phyloP scores from a whole-genome alignment of 2,888 invertebrate genomes.

The Clanis bilineata region DNA sequence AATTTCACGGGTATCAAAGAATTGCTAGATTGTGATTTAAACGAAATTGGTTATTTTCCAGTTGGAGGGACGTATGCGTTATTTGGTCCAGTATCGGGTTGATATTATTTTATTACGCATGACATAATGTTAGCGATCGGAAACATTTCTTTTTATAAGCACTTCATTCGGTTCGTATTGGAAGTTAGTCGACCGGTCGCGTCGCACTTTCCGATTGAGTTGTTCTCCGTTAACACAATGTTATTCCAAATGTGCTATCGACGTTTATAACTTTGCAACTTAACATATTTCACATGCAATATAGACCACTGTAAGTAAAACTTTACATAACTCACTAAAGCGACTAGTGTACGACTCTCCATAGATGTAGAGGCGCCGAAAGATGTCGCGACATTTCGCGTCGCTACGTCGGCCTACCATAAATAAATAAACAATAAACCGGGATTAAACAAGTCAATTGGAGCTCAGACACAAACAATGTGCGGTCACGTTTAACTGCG shows the following conservation, averaged over 20 bases:
- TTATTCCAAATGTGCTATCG: conserved; percentile 29
- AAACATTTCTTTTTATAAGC: conserved; percentile 47
- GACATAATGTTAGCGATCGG: conserved; percentile 66
- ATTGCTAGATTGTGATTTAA: conserved; percentile 81
- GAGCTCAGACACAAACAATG: conserved; percentile 69
- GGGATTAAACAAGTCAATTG: conserved; percentile 77
- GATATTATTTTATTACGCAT: conserved; percentile 75
- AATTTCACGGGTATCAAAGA: conserved; percentile 82
- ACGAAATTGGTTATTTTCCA: conserved; percentile 81
- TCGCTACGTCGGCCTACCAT: conserved; percentile 28
- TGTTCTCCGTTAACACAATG: conserved; percentile 29
- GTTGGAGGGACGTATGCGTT: conserved; percentile 63
- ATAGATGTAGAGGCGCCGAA: not conserved
- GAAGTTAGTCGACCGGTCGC: conserved; percentile 31
- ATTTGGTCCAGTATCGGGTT: conserved; percentile 61
- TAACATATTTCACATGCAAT: not conserved
- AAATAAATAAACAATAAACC: conserved; percentile 78
- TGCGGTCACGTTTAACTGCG: conserved; percentile 78
- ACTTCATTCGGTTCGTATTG: conserved; percentile 43
- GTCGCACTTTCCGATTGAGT: conserved; percentile 43
- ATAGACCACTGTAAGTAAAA: not conserved
- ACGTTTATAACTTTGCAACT: conserved; percentile 18
- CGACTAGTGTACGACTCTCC: not conserved
- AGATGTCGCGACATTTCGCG: conserved; percentile 17
- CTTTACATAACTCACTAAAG: not conserved